Conservation (phyloP, 2,888 invertebrate species). For the Byasa hedistus region DNA sequence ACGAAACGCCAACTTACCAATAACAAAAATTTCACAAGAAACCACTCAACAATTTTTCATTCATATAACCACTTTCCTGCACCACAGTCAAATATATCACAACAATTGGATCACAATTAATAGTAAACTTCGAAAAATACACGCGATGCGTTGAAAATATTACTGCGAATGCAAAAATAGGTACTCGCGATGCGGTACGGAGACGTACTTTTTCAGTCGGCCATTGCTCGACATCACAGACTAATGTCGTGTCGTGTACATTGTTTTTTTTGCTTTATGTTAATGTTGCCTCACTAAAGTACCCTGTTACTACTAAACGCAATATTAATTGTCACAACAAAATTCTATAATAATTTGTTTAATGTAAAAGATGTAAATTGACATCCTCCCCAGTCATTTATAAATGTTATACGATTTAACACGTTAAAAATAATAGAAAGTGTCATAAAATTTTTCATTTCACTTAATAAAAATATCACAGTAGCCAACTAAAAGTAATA, state of each 20-base stretch:
- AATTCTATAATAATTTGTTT: no score
- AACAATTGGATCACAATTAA: constrained; percentile 43
- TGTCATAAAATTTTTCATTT: no score
- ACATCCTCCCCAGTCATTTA: no score
- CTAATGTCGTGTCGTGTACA: constrained; percentile 31
- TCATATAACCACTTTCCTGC: constrained; percentile 44
- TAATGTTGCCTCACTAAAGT: background rate
- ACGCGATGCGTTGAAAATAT: constrained; percentile 39
- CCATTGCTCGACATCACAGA: constrained; percentile 45
- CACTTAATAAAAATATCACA: no score
- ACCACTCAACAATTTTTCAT: constrained; percentile 43
- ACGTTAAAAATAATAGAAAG: no score
- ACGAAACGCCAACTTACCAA: constrained; percentile 58
- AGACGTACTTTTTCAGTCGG: constrained; percentile 43
- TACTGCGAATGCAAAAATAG: constrained; percentile 40
- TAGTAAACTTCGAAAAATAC: constrained; percentile 40
- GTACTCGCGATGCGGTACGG: constrained; percentile 42
- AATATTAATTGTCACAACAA: no score
- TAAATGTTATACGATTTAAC: no score
- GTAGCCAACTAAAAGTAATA: no score
- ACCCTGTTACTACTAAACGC: no score
- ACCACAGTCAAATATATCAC: constrained; percentile 44
- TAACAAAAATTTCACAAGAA: constrained; percentile 55
- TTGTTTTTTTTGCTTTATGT: constrained; percentile 1
- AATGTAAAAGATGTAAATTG: no score